phyloP scores from a whole-genome alignment of 2,888 invertebrate genomes.

The Pseudanteris insignis region DNA sequence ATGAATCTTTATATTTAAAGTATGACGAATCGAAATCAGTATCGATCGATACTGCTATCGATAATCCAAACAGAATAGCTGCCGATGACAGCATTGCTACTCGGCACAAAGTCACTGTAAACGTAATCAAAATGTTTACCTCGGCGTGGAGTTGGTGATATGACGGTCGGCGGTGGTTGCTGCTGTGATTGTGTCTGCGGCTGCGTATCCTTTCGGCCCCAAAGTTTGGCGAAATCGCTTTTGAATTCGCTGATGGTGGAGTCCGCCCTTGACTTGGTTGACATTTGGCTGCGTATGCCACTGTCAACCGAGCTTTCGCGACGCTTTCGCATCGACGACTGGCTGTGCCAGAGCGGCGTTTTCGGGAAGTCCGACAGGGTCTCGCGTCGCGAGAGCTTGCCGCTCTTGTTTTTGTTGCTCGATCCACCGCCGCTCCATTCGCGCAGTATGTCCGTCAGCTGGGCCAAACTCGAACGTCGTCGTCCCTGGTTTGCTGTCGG shows the following conservation, averaged over 20 bases:
- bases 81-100: no score
- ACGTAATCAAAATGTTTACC: no score
- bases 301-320: constrained; percentile 89
- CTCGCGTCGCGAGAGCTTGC: constrained; percentile 78
- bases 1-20: no score
- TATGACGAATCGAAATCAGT: no score
- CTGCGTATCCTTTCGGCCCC: constrained; percentile 66
- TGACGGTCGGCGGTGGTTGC: constrained; percentile 60
- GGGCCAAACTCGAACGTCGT: constrained; percentile 85
- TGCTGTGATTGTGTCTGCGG: no score
- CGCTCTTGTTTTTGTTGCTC: constrained; percentile 63
- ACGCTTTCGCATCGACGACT: constrained; percentile 74
- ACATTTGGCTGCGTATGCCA: constrained; percentile 75
- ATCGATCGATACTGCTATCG: no score
- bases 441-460: constrained; percentile 85
- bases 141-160: constrained; percentile 61
- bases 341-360: constrained; percentile 83
- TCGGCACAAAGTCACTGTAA: not conserved
- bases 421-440: constrained; percentile 81
- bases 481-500: constrained; percentile 78
- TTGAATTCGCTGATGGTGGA: constrained; percentile 76
- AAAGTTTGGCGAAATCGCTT: constrained; percentile 77
- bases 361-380: constrained; percentile 88
- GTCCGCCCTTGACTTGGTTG: constrained; percentile 78
- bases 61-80: no score